Conservation (phyloP, 2,113 vertebrate species). For the Alethe castanea region DNA sequence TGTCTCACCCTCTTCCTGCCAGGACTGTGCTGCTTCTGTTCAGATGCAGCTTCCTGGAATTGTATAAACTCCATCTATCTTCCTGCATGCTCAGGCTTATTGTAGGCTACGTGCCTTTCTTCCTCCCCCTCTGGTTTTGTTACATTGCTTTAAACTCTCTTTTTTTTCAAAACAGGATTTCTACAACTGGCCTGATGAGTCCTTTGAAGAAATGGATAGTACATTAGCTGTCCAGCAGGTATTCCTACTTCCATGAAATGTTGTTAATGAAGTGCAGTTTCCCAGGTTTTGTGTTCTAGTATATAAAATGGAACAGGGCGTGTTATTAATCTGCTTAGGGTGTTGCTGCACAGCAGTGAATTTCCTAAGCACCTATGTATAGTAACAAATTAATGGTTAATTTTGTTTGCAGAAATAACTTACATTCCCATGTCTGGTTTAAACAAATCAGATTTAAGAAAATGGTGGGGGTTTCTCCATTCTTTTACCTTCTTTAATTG, state of each 20-base stretch:
- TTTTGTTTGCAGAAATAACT: background rate
- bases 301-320: background rate
- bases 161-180: slow-evolving; percentile 83
- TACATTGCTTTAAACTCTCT: background rate
- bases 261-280: background rate
- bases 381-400: background rate
- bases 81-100: background rate
- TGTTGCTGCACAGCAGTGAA: background rate
- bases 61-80: background rate
- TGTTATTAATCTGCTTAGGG: background rate
- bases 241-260: background rate
- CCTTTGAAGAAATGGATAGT: slow-evolving; percentile 99
- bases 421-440: background rate
- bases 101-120: background rate
- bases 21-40: background rate
- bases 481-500: background rate
- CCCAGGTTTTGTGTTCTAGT: background rate
- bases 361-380: background rate
- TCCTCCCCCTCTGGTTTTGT: background rate
- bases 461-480: background rate
- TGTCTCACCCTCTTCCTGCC: background rate
- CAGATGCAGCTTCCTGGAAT: slow-evolving; percentile 22
- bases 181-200: slow-evolving; percentile 99
- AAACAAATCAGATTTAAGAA: background rate
- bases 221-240: slow-evolving; percentile 98